Base-by-base conservation (phyloP, 2,888 invertebrate genomes). In the Papilio protenor region DNA sequence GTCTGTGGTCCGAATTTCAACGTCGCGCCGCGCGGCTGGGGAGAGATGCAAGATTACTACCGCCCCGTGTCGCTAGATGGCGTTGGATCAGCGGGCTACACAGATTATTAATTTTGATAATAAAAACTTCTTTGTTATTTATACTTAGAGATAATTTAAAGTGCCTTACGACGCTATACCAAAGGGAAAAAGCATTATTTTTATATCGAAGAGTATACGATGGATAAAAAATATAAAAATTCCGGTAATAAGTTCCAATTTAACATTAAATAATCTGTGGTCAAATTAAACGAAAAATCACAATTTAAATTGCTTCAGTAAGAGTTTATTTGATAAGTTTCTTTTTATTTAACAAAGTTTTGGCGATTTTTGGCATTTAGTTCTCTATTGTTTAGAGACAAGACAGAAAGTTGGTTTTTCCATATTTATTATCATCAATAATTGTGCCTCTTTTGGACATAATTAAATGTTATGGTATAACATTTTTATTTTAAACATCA, bases 1-100 rank as follows among this genome's bases (percentile, higher is more conserved):
- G 92, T 93, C 76, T 90, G 87, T 81, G 93, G 95, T 59, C 95
- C 95, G 40, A 97, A 97, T 85, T 98, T 97, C 90, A 98, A 98
- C 84, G 97, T 97, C 0, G 97, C 97, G 52, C 97, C 98, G 6
- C 95, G 98, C 52, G 98, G 98, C 1, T 98, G 98, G 97, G 96
- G 96, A 18, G 96, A 96, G 83, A 95, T 95, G 83, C 95, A 95
- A 82, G 95, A 96, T 72, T 96, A 96, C 81, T 97, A 97, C 91
- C 95, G 96, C 79, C 97, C 97, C 0, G 95, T 97, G 64, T 96
- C 96, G 80, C 97, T 97, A 91, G 96, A 96, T 87, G 95, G 95
- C 87, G 92, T 92, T 84, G 91, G 92, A 11, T 78, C 86, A 47
- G 76, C 89, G 61, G 87, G 89, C 0, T 96, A 93, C 85, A 93